These are phyloP conservation scores for Coelinius sp. DNA, from an alignment of 2,888 invertebrate genomes.

Conservation along the genomic window DNA sequence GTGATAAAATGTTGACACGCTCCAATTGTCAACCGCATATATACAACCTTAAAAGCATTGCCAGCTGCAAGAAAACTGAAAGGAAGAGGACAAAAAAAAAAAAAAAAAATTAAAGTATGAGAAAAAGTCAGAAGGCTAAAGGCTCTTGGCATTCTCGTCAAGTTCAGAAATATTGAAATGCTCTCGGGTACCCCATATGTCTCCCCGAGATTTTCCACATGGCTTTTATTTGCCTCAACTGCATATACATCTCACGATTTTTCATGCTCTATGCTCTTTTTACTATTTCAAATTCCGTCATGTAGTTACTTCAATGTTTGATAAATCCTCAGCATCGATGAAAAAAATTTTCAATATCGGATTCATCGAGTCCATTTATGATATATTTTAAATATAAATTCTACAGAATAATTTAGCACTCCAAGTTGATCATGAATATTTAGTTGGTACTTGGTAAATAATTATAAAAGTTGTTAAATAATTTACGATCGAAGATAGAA, in stretches of 20 bases:
- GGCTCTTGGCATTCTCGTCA: slow-evolving; percentile 40
- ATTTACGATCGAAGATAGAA: slow-evolving; percentile 54
- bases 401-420: background rate
- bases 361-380: background rate
- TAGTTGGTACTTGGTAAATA: background rate
- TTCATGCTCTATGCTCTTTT: slow-evolving; percentile 13
- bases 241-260: slow-evolving; percentile 20
- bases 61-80: slow-evolving; percentile 32
- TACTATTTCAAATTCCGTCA: background rate
- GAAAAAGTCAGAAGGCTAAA: slow-evolving; percentile 25
- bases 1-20: slow-evolving; percentile 54
- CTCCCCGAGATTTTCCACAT: slow-evolving; percentile 10
- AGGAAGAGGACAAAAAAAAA: slow-evolving; percentile 11
- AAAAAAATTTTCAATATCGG: too few species aligned
- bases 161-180: slow-evolving; percentile 65
- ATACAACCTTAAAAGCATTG: slow-evolving; percentile 35
- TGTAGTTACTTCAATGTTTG: slow-evolving; percentile 41
- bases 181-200: slow-evolving; percentile 27
- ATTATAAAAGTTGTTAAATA: slow-evolving; percentile 54
- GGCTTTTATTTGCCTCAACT: slow-evolving; percentile 10
- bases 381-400: background rate
- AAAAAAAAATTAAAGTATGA: slow-evolving; percentile 20
- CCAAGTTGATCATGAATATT: background rate
- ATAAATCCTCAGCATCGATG: background rate
- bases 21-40: slow-evolving; percentile 61